These are phyloP conservation scores for Bothrops jararaca DNA, from an alignment of 2,113 vertebrate species.

Conservation along the genomic window DNA sequence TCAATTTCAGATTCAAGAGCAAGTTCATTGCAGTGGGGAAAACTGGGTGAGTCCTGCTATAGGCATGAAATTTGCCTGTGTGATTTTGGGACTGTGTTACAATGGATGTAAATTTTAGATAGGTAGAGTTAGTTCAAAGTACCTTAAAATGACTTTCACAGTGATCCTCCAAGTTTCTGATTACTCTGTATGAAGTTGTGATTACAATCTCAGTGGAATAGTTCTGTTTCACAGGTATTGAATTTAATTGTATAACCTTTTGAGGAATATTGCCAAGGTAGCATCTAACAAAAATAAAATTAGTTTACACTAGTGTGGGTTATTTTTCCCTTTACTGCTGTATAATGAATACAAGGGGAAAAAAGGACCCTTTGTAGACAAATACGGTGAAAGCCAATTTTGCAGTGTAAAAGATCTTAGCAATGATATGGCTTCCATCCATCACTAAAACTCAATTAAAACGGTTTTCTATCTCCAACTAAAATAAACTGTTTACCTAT, in stretches of 20 bases:
- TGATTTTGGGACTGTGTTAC: neutral
- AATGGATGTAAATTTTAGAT: neutral
- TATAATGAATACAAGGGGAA: constrained; percentile 61
- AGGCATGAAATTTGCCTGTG: neutral
- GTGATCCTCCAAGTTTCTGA: neutral
- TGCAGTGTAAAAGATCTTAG: constrained; percentile 70
- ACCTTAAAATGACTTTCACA: neutral
- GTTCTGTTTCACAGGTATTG: neutral
- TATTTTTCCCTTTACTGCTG: constrained; percentile 60
- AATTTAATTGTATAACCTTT: neutral
- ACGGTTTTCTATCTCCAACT: constrained; percentile 73
- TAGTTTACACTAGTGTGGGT: constrained; percentile 58
- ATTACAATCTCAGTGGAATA: neutral
- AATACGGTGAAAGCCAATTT: constrained; percentile 65
- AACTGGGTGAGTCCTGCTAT: neutral
- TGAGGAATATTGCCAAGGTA: neutral
- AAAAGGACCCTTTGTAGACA: constrained; percentile 65
- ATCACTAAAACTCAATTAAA: constrained; percentile 85
- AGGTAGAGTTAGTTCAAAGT: neutral
- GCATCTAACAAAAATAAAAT: constrained; percentile 57
- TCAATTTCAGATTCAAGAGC: neutral
- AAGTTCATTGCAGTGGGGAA: neutral
- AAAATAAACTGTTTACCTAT: constrained; percentile 86
- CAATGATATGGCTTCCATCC: constrained; percentile 78
- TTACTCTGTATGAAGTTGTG: neutral